Evolutionary conservation across 2,888 invertebrate genomes (phyloP).

Genomic region (Drosophila prostipennis): DNA sequence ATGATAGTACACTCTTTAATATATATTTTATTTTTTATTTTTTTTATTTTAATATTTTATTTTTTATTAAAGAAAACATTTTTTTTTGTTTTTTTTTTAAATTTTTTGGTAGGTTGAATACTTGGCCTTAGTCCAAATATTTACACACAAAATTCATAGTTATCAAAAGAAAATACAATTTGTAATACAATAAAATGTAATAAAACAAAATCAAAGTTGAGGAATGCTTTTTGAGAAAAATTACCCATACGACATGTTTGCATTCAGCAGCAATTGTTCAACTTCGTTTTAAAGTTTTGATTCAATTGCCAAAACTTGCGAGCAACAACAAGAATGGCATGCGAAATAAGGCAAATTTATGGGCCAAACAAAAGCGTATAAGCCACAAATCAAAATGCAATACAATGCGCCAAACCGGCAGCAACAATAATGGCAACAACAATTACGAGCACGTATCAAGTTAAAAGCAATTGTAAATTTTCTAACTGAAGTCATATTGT

Average conservation of each 20-base stretch:
- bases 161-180: neutral
- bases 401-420: slow-evolving; percentile 60
- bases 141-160: too few relatives aligned
- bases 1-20: too few relatives aligned
- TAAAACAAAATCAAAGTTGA: slow-evolving; percentile 4
- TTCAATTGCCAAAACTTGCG: slow-evolving; percentile 29
- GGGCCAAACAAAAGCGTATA: slow-evolving; percentile 66
- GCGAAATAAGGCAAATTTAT: slow-evolving; percentile 70
- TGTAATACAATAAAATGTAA: slow-evolving; percentile 5
- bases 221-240: slow-evolving; percentile 29
- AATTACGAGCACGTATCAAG: slow-evolving; percentile 72
- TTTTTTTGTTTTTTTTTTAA: too few relatives aligned
- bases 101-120: too few relatives aligned
- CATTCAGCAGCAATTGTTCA: neutral
- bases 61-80: too few relatives aligned
- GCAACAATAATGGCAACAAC: slow-evolving; percentile 40
- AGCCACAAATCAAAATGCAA: slow-evolving; percentile 77
- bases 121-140: too few relatives aligned
- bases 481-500: slow-evolving; percentile 77
- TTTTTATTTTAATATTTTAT: too few relatives aligned
- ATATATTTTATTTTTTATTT: too few relatives aligned
- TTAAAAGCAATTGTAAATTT: slow-evolving; percentile 78
- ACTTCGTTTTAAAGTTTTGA: slow-evolving; percentile 25
- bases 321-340: slow-evolving; percentile 18
- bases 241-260: slow-evolving; percentile 43